A percentile compares a stretch with the other conserved stretches of the same genome.
phyloP scores from a whole-genome alignment of 2,888 invertebrate species.

The Erpobdella octoculata region DNA sequence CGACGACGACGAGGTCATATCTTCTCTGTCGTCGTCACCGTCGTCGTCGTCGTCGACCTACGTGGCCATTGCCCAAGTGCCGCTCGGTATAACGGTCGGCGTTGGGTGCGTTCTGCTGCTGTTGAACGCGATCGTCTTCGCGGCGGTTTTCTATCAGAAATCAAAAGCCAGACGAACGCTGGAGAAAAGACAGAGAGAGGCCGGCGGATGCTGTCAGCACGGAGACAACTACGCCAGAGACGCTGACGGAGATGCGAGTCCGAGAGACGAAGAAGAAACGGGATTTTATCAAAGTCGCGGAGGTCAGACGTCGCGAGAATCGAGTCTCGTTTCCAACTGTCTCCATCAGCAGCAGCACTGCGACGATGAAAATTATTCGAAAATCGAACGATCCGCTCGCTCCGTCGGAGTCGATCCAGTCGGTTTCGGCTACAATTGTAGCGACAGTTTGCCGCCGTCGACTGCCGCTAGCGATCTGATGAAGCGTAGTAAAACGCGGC shows the following conservation, averaged over 20 bases:
- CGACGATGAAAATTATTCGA: background rate
- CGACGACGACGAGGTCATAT: background rate
- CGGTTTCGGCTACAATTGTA: background rate
- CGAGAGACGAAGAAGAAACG: background rate
- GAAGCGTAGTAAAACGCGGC: background rate
- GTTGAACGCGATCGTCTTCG: constrained; percentile 83
- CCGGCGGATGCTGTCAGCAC: background rate
- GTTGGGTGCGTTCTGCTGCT: constrained; percentile 86
- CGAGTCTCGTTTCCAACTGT: background rate
- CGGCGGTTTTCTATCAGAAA: constrained; percentile 80
- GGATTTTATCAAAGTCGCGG: background rate
- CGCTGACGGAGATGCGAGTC: background rate
- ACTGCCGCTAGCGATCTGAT: background rate
- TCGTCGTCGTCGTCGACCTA: background rate
- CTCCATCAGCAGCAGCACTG: background rate
- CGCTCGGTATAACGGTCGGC: constrained; percentile 61
- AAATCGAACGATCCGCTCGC: background rate
- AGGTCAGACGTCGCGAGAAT: background rate
- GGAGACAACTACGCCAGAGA: background rate
- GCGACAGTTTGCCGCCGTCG: background rate
- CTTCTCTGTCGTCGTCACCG: background rate
- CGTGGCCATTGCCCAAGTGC: constrained; percentile 27
- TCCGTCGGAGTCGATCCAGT: background rate
- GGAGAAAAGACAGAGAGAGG: background rate
- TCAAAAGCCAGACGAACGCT: constrained; percentile 6